Conservation (phyloP, 1,140 invertebrate species). For the Drosophila tristis region DNA sequence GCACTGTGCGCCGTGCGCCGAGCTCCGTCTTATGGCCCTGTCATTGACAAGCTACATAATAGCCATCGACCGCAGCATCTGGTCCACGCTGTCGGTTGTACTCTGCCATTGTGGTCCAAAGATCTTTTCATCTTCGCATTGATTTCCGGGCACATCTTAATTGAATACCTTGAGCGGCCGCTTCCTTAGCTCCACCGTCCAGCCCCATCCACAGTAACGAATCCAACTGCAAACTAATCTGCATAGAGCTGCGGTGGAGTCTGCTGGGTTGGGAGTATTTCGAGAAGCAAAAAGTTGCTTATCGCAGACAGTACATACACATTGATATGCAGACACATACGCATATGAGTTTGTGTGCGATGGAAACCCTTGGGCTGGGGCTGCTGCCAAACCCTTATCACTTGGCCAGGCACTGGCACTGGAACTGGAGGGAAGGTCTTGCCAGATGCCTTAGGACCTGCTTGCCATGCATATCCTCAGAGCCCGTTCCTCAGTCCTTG, state of each 20-base stretch:
- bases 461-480: slow-evolving; percentile 63
- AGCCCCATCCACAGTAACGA: slow-evolving; percentile 13
- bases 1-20: background rate
- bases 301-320: slow-evolving; percentile 36
- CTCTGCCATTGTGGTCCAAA: slow-evolving; percentile 14
- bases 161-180: slow-evolving; percentile 52
- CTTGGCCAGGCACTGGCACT: slow-evolving; percentile 11
- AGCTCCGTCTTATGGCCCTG: slow-evolving; percentile 25
- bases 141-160: slow-evolving; percentile 64
- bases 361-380: slow-evolving; percentile 24
- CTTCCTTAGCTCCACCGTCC: background rate
- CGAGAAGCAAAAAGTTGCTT: slow-evolving; percentile 39
- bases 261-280: slow-evolving; percentile 20
- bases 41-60: slow-evolving; percentile 80
- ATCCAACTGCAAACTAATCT: slow-evolving; percentile 9
- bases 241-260: background rate
- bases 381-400: slow-evolving; percentile 69
- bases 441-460: slow-evolving; percentile 37
- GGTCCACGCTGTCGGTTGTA: slow-evolving; percentile 62
- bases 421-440: background rate
- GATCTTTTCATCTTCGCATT: slow-evolving; percentile 40
- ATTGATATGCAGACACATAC: slow-evolving; percentile 63
- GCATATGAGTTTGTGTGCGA: slow-evolving; percentile 21
- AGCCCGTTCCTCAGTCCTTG: slow-evolving; percentile 21
- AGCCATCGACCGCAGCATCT: slow-evolving; percentile 77